Evolutionary conservation across 2,113 vertebrate species (phyloP), one percentile per base, ranked within the genome.

Genomic region (Meriones unguiculatus): DNA sequence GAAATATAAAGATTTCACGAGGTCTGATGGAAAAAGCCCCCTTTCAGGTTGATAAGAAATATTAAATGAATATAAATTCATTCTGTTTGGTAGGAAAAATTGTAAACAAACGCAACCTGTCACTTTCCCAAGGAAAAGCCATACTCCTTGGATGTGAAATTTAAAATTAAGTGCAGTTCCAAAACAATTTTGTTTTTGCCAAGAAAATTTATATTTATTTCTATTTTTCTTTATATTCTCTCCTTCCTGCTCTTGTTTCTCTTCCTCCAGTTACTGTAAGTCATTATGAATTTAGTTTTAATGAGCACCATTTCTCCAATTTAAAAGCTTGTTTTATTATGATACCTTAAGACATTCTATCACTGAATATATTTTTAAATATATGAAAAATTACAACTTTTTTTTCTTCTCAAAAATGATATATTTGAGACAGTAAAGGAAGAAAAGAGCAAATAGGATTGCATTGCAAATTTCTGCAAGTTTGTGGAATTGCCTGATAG

Each of bases 401-500:
- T 14, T 57, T 77, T 80, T 75, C 5, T 30, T 59, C 35, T 46
- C 75, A 22, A 94, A 13, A 57, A 28, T 73, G 2, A 11, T 69
- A 41, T 7, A 17, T 38, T 13, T 54, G 11, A 89, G 15, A 0
- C 41, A 77, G 18, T 38, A 38, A 89, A 81, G 7, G 32, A 54
- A 76, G 54, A 46, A 28, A 62, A 67, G 54, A 54, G 5, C 15
- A 81, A 94, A 59, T 32, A 54, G 7, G 50, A 73, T 3, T 70
- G 20, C 69, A 35, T 38, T 28, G 67, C 87, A 54, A 80, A 72
- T 14, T 46, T 85, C 62, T 84, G 2, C 72, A 81, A 95, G 1
- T 35, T 69, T 87, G 96, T 94, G 50, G 41, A 32, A 97, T 95
- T 96, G 50, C 90, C 89, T 93, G 96, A 85, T 86, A 25, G 38